These are phyloP conservation scores for Pocillopora grandis DNA, from an alignment of 92 coral and sea anemone genomes.

Conservation along the genomic window DNA sequence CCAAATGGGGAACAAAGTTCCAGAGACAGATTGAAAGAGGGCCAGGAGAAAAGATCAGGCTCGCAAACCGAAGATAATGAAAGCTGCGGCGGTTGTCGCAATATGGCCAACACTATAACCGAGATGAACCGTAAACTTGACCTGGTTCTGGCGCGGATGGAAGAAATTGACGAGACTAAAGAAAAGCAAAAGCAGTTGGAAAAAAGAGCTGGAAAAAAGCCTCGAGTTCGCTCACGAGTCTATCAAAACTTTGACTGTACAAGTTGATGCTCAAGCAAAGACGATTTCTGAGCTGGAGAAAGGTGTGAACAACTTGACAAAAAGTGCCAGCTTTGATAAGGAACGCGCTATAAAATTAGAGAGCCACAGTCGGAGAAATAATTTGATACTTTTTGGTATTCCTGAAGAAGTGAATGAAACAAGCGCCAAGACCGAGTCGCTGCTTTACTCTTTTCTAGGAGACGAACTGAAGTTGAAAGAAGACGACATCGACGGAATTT, in stretches of 20 bases:
- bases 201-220: slow-evolving; percentile 23
- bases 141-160: slow-evolving; percentile 16
- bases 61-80: slow-evolving; percentile 32
- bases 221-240: slow-evolving; percentile 36
- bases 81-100: slow-evolving; percentile 1
- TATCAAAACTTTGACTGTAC: not conserved
- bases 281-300: slow-evolving; percentile 10
- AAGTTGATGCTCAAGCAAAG: slow-evolving; percentile 15
- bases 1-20: not conserved
- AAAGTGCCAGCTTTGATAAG: slow-evolving; percentile 3
- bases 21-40: not conserved
- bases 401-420: slow-evolving; percentile 10
- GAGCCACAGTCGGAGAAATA: slow-evolving; percentile 23
- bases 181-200: slow-evolving; percentile 22
- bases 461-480: slow-evolving; percentile 15
- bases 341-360: slow-evolving; percentile 15
- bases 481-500: slow-evolving; percentile 20
- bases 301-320: slow-evolving; percentile 3
- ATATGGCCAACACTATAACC: slow-evolving; percentile 21
- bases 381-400: slow-evolving; percentile 16
- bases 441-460: slow-evolving; percentile 3
- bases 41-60: slow-evolving; percentile 9
- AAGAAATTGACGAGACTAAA: slow-evolving; percentile 36
- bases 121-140: slow-evolving; percentile 35
- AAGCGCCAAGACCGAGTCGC: slow-evolving; percentile 1